Percentiles rank a stretch among this genome's conserved stretches.
phyloP scores from a whole-genome alignment of 2,888 invertebrate species.

The Uloborus plumipes region DNA sequence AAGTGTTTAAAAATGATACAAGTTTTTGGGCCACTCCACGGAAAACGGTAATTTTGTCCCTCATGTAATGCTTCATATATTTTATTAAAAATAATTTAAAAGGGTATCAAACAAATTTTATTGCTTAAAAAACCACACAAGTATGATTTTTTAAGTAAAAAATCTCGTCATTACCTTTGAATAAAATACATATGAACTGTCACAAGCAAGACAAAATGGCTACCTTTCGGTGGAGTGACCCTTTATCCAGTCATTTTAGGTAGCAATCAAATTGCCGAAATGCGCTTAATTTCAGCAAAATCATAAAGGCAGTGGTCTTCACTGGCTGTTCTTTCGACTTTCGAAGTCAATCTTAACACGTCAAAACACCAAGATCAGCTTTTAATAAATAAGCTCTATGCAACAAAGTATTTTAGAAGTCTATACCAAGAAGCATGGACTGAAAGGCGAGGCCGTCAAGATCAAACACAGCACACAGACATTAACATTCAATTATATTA shows the following conservation, averaged over 20 bases:
- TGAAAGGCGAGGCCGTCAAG: constrained; percentile 33
- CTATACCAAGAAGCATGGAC: constrained; percentile 21
- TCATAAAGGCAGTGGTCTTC: constrained; percentile 58
- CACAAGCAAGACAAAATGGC: too few relatives aligned
- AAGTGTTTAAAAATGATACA: constrained; percentile 23
- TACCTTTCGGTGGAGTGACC: too few relatives aligned
- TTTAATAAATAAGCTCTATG: constrained; percentile 59
- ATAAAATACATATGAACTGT: too few relatives aligned
- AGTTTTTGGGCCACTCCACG: too few relatives aligned
- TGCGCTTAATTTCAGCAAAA: constrained; percentile 35
- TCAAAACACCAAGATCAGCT: constrained; percentile 58
- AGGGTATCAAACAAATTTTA: too few relatives aligned
- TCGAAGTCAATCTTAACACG: constrained; percentile 32
- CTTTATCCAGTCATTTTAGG: constrained; percentile 1
- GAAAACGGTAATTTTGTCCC: too few relatives aligned
- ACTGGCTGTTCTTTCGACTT: constrained; percentile 61
- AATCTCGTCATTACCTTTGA: too few relatives aligned
- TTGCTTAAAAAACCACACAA: too few relatives aligned
- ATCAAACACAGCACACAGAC: constrained; percentile 47
- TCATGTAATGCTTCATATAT: too few relatives aligned
- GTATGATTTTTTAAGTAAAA: too few relatives aligned
- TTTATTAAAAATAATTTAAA: too few relatives aligned
- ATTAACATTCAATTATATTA: constrained; percentile 33
- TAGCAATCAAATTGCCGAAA: constrained; percentile 32
- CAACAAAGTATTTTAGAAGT: constrained; percentile 38